phyloP scores from a whole-genome alignment of 2,888 invertebrate species.

The Timandra comae region DNA sequence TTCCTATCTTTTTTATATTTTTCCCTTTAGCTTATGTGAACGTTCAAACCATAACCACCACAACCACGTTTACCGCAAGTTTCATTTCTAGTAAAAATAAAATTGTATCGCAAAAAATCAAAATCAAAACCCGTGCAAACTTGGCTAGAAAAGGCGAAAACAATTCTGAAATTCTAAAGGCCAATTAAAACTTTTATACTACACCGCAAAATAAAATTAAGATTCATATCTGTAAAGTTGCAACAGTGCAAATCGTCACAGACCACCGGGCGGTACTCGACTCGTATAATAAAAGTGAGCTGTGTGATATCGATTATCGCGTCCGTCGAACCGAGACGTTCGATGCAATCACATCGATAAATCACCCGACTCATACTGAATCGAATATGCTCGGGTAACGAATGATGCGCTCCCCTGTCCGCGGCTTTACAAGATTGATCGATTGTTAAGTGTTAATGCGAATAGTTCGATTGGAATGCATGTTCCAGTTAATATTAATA shows the following conservation, averaged over 20 bases:
- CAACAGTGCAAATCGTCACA: constrained; percentile 38
- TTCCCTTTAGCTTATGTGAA: too few relatives aligned
- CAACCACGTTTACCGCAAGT: too few relatives aligned
- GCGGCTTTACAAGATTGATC: constrained; percentile 33
- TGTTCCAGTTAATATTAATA: constrained; percentile 2
- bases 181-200: not conserved
- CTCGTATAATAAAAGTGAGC: constrained; percentile 48
- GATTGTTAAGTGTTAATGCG: constrained; percentile 11
- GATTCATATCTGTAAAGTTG: constrained; percentile 24
- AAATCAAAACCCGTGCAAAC: too few relatives aligned
- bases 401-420: constrained; percentile 37
- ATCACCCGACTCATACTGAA: constrained; percentile 42
- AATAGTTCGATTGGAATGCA: not conserved
- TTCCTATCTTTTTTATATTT: too few relatives aligned
- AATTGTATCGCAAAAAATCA: too few relatives aligned
- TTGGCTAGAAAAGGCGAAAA: too few relatives aligned
- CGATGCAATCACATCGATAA: constrained; percentile 53
- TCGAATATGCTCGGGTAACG: constrained; percentile 37
- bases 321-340: constrained; percentile 51
- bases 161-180: too few relatives aligned
- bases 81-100: too few relatives aligned
- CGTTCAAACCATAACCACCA: too few relatives aligned
- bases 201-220: not conserved
- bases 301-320: constrained; percentile 56
- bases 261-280: constrained; percentile 22